Percentiles rank a stretch among this genome's conserved stretches.
phyloP scores from a whole-genome alignment of 2,113 vertebrate species.

The Oplegnathus fasciatus region DNA sequence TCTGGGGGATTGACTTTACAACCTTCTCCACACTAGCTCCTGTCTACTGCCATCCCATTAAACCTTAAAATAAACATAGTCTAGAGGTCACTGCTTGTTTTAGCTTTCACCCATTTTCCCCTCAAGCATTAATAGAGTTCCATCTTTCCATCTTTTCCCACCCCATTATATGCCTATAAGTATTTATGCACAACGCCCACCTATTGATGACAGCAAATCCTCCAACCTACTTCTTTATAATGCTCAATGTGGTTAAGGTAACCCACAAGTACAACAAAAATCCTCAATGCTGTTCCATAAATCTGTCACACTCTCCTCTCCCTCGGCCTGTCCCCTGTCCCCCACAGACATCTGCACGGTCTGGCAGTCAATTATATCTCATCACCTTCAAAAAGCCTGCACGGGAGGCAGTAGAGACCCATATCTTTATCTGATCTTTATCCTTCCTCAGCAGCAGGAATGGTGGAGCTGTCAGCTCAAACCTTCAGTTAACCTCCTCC shows the following conservation, averaged over 20 bases:
- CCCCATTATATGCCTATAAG: not conserved
- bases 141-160: constrained; percentile 5
- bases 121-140: constrained; percentile 11
- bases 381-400: constrained; percentile 64
- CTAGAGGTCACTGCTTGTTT: constrained; percentile 52
- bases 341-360: constrained; percentile 54
- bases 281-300: constrained; percentile 44
- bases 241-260: not conserved
- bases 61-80: constrained; percentile 49
- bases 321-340: constrained; percentile 33
- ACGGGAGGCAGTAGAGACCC: constrained; percentile 43
- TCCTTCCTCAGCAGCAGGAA: constrained; percentile 55
- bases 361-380: constrained; percentile 73
- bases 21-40: constrained; percentile 11
- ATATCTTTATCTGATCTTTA: constrained; percentile 73
- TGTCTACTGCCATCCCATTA: constrained; percentile 17
- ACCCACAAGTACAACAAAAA: constrained; percentile 15
- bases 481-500: constrained; percentile 62
- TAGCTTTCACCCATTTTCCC: not conserved
- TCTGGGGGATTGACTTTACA: constrained; percentile 42
- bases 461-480: constrained; percentile 60
- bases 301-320: constrained; percentile 57
- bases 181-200: constrained; percentile 24
- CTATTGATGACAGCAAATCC: constrained; percentile 38
- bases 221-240: constrained; percentile 9